Percentiles rank a stretch among this genome's conserved stretches.
Evolutionary conservation across 2,113 vertebrate genomes (phyloP).

Genomic region (Chaetops frenatus): DNA sequence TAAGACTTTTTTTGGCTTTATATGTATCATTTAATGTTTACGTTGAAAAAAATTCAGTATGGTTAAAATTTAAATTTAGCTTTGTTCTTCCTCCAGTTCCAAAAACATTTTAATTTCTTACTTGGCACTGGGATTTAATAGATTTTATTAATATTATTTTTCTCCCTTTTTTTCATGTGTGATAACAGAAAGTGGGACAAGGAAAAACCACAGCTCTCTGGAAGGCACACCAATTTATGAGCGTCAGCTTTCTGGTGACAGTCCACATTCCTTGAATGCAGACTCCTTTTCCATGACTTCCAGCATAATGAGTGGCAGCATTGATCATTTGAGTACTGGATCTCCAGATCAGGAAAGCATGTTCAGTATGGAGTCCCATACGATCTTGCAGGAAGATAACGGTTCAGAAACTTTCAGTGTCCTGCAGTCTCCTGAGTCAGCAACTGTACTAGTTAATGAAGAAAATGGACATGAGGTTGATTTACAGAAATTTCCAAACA

Average conservation of each 20-base stretch:
- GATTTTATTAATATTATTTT: background rate
- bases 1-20: background rate
- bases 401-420: constrained; percentile 57
- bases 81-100: background rate
- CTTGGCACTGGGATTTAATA: background rate
- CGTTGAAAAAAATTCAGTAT: background rate
- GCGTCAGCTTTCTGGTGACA: constrained; percentile 64
- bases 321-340: constrained; percentile 71
- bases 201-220: constrained; percentile 52
- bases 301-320: constrained; percentile 71
- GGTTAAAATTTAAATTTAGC: background rate
- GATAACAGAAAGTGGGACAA: constrained; percentile 53
- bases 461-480: background rate
- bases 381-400: constrained; percentile 23
- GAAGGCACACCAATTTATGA: constrained; percentile 70
- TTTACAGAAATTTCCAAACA: background rate
- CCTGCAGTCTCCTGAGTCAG: constrained; percentile 50
- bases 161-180: background rate
- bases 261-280: constrained; percentile 71
- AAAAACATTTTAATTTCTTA: background rate
- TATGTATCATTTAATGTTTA: background rate
- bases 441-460: background rate
- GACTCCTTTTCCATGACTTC: constrained; percentile 74
- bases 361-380: constrained; percentile 46
- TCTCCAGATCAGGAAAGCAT: constrained; percentile 70